Evolutionary conservation across 2,888 invertebrate species (phyloP).

Genomic region (Pegoplata infirma): DNA sequence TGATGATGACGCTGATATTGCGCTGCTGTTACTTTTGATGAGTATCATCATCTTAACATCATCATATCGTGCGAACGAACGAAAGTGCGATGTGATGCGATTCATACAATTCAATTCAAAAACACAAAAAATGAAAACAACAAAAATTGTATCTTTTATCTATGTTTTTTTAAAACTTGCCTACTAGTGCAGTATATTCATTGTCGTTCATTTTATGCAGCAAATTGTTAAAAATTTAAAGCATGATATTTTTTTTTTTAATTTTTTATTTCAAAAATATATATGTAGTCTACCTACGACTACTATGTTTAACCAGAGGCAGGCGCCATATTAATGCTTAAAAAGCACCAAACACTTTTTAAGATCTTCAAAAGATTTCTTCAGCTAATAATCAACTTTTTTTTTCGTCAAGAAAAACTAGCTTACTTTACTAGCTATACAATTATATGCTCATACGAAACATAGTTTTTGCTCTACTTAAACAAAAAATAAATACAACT

Average conservation of each 20-base stretch:
- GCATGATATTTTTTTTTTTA: background rate
- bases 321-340: constrained; percentile 51
- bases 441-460: background rate
- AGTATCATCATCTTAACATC: constrained; percentile 14
- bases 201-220: background rate
- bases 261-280: background rate
- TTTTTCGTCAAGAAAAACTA: constrained; percentile 20
- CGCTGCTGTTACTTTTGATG: constrained; percentile 43
- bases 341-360: constrained; percentile 19
- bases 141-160: constrained; percentile 13
- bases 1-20: constrained; percentile 30
- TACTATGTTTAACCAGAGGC: constrained; percentile 9
- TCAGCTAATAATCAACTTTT: constrained; percentile 11
- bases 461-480: constrained; percentile 51
- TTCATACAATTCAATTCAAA: constrained; percentile 51
- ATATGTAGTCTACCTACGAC: background rate
- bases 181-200: background rate
- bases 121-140: too few species aligned
- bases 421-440: constrained; percentile 14
- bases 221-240: background rate
- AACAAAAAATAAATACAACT: constrained; percentile 24
- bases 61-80: constrained; percentile 50
- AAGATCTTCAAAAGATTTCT: constrained; percentile 20
- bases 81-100: constrained; percentile 50
- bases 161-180: background rate